phyloP scores from a whole-genome alignment of 2,797 vertebrate species.

The Danio albolineatus region DNA sequence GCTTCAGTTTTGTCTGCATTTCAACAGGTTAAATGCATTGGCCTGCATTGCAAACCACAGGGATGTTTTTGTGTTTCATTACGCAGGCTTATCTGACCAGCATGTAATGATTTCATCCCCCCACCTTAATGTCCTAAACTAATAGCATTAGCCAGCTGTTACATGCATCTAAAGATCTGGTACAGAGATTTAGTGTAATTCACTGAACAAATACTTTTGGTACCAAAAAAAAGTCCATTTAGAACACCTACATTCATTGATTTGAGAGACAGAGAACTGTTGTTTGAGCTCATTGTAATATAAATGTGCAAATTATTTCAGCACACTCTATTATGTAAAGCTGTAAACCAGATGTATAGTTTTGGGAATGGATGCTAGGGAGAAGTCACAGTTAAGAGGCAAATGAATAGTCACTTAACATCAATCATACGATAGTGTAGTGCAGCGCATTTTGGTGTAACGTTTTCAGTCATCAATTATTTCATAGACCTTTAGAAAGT shows the following conservation, averaged over 20 bases:
- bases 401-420: background rate
- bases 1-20: slow-evolving; percentile 15
- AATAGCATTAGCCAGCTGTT: slow-evolving; percentile 58
- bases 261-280: slow-evolving; percentile 11
- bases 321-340: background rate
- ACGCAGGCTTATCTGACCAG: slow-evolving; percentile 42
- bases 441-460: background rate
- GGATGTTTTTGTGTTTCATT: slow-evolving; percentile 54
- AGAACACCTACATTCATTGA: slow-evolving; percentile 8
- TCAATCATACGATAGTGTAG: background rate
- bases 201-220: slow-evolving; percentile 1
- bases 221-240: background rate
- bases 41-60: slow-evolving; percentile 3
- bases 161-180: slow-evolving; percentile 41
- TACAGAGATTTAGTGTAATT: slow-evolving; percentile 13
- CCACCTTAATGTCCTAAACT: slow-evolving; percentile 43
- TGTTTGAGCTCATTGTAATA: slow-evolving; percentile 9
- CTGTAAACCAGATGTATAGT: background rate
- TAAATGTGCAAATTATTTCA: background rate
- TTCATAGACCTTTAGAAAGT: background rate
- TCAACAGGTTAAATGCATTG: slow-evolving; percentile 8
- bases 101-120: slow-evolving; percentile 29
- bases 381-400: background rate
- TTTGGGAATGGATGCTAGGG: background rate
- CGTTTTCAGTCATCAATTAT: background rate